A percentile compares a stretch with the other conserved stretches of the same genome.
phyloP scores from a whole-genome alignment of 92 coral and sea anemone species.

The Pocillopora meandrina region DNA sequence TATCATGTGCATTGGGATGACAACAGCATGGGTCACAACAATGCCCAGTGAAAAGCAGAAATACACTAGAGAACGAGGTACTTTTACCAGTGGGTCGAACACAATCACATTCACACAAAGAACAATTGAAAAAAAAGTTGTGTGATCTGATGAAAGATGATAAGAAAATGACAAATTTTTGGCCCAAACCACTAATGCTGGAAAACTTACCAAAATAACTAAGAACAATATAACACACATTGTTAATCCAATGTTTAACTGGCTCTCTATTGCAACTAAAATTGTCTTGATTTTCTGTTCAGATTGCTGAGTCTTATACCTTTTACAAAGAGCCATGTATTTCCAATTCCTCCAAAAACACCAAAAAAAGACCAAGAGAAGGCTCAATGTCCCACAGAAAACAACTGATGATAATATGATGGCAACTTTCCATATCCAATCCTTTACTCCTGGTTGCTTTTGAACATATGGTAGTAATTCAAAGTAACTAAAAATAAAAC shows the following conservation, averaged over 20 bases:
- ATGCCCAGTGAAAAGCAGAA: constrained; percentile 72
- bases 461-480: constrained; percentile 24
- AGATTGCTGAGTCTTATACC: constrained; percentile 37
- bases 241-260: constrained; percentile 65
- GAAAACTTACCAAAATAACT: constrained; percentile 45
- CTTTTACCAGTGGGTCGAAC: constrained; percentile 61
- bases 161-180: constrained; percentile 55
- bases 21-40: constrained; percentile 72
- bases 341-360: constrained; percentile 68
- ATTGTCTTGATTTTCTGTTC: constrained; percentile 39
- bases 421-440: constrained; percentile 42
- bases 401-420: constrained; percentile 52
- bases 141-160: constrained; percentile 65
- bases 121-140: constrained; percentile 63
- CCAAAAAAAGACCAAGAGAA: constrained; percentile 60
- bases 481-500: constrained; percentile 53
- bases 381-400: constrained; percentile 72
- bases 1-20: constrained; percentile 69
- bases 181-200: constrained; percentile 78
- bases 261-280: constrained; percentile 43
- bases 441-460: constrained; percentile 38
- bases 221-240: constrained; percentile 60
- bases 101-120: constrained; percentile 66
- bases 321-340: constrained; percentile 52
- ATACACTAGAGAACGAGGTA: constrained; percentile 77